Evolutionary conservation across 2,888 invertebrate genomes (phyloP), one percentile per base, ranked within the genome.

Genomic region (Tenthredo livida): DNA sequence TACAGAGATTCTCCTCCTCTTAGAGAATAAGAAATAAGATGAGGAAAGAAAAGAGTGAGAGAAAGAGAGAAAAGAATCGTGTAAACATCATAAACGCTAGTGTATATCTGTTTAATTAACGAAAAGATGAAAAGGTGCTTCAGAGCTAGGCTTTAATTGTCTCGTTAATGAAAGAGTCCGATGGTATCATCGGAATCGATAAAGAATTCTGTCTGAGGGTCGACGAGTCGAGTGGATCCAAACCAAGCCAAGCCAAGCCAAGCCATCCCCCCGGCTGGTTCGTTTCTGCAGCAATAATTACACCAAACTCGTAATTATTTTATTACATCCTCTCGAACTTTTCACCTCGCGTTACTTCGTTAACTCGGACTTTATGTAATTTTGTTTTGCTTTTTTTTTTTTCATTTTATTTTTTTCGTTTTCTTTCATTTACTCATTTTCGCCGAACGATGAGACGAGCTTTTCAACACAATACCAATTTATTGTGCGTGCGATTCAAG

Each of bases 401-500:
- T 2, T 37, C 37, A 7, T 37, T 0, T 70, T 17, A 17, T 3
- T 37, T 9, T 70, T 33, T 17, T 0, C 7, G 2, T 40, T 70
- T 17, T 40, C 6, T 12, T n/a, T 33, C 67, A 37, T 15, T 33
- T 17, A 47, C 43, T 73, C n/a, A 73, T 25, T 10, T 15, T 17
- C 7, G 6, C 33, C 33, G 3, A 33, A 33, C 37, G 37, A 37
- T 37, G 37, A 37, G 37, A 37, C 9, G 15, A 61, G 12, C 17
- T 75, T 40, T 75, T 25, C 29, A 75, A 5, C 17, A 25, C 21
- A 29, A 75, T 25, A 61, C 29, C 7, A 33, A 33, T 33, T 67
- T 17, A 25, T 67, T 7, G 4, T 17, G 0, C 33, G 67, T 33
- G 5, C 89, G 90, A 90, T 88, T 90, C 89, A 90, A 90, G 90